These are phyloP conservation scores for Ataeniobius toweri DNA, from an alignment of 2,797 vertebrate species.

Conservation along the genomic window DNA sequence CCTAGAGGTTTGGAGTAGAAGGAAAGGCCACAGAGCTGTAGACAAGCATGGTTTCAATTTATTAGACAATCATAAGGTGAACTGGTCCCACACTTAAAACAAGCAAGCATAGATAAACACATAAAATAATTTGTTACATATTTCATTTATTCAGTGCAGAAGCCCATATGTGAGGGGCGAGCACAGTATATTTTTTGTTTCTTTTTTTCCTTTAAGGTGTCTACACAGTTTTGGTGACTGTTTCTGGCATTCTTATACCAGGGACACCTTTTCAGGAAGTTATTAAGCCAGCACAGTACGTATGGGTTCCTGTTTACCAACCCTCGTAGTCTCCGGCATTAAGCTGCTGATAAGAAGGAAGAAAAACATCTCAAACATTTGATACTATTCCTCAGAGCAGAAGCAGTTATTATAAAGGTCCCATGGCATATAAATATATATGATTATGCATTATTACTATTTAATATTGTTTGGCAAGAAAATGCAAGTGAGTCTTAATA, in stretches of 20 bases:
- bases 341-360: not conserved
- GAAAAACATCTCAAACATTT: not conserved
- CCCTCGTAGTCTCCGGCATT: not conserved
- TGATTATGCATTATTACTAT: too few species aligned
- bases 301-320: not conserved
- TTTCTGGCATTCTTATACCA: not conserved
- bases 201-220: not conserved
- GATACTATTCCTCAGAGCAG: not conserved
- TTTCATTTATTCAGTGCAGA: not conserved
- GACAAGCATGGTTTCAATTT: not conserved
- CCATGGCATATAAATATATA: too few species aligned
- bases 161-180: not conserved
- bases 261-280: not conserved
- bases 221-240: not conserved
- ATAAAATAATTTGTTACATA: not conserved
- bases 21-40: not conserved
- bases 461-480: too few species aligned
- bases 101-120: not conserved
- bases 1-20: slow-evolving; percentile 62
- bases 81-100: not conserved
- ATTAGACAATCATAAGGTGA: not conserved
- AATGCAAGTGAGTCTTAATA: too few species aligned
- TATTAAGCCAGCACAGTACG: not conserved
- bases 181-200: not conserved
- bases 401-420: not conserved